Evolutionary conservation across 2,113 vertebrate genomes (phyloP), one percentile per base, ranked within the genome.

Genomic region (Gracilinanus agilis): DNA sequence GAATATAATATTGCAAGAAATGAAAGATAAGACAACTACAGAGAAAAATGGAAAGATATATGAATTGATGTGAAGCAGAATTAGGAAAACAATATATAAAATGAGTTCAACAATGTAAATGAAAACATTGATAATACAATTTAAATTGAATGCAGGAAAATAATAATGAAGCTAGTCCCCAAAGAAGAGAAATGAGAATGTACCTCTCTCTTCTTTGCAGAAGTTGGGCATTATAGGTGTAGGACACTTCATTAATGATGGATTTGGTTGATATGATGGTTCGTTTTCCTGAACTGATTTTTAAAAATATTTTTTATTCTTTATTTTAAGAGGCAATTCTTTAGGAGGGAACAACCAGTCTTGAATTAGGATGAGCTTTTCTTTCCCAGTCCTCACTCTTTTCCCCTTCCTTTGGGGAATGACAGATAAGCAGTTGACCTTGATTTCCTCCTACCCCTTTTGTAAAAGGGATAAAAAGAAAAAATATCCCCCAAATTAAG

Each of bases 401-500:
- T 90, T n/a, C 53, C 83, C 95, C 54, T 94, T 83, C 16, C 91
- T 94, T 54, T 49, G 34, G 56, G 93, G 0, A n/a, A 93, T 24
- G 90, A 94, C 3, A 13, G 27, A 0, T 56, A 90, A 27, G 1
- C 58, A 67, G 56, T 27, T 53, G 61, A 83, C 44, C 0, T 92
- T 29, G 25, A 67, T 91, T 97, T 94, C 29, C 24, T 90, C 93
- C 90, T 94, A 8, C 55, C 19, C 3, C 2, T 53, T 55, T 53
- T 92, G 56, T 27, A 58, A 58, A 58, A 58, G 56, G 56, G 58
- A 67, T 67, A 11, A 67, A 67, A 67, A 34, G 29, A 2, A 91
- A 94, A 94, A 90, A 34, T 7, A 54, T 88, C 40, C 56, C 88
- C 44, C 89, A 94, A 95, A 91, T 94, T 89, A 88, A 89, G 40